phyloP scores from a whole-genome alignment of 2,888 invertebrate species.

The Drosophila macrospina region DNA sequence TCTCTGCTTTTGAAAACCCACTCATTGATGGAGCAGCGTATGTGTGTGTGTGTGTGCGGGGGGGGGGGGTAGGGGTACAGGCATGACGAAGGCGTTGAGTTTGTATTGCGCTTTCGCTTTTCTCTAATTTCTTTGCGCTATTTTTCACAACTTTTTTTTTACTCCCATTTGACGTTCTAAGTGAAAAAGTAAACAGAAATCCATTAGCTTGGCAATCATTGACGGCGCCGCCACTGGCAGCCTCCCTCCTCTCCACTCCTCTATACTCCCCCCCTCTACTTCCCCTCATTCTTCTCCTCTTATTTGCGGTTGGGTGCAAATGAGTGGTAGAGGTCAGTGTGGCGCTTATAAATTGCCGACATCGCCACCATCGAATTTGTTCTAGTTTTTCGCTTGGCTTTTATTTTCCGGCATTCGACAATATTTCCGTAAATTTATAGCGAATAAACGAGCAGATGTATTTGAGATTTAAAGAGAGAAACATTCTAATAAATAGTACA shows the following conservation, averaged over 20 bases:
- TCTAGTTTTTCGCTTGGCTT: conserved; percentile 57
- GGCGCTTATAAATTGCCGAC: conserved; percentile 78
- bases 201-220: conserved; percentile 83
- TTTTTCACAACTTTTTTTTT: conserved; percentile 66
- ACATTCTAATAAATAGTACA: conserved; percentile 65
- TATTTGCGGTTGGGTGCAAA: conserved; percentile 27
- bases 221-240: conserved; percentile 66
- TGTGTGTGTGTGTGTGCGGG: too few species aligned
- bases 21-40: neutral
- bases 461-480: conserved; percentile 13
- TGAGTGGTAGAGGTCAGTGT: conserved; percentile 52
- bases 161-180: conserved; percentile 62
- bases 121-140: conserved; percentile 73
- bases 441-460: conserved; percentile 7
- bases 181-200: conserved; percentile 84
- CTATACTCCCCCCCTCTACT: conserved; percentile 1
- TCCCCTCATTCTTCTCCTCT: neutral
- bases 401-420: conserved; percentile 23
- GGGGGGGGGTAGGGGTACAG: too few species aligned
- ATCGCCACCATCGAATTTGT: conserved; percentile 74
- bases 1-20: conserved; percentile 5
- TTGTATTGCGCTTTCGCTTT: conserved; percentile 75
- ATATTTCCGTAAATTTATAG: conserved; percentile 26
- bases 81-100: conserved; percentile 39
- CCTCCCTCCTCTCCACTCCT: neutral